A percentile compares a stretch with the other conserved stretches of the same genome.
Conservation (phyloP, 2,113 vertebrate species). For the Psophia crepitans region DNA sequence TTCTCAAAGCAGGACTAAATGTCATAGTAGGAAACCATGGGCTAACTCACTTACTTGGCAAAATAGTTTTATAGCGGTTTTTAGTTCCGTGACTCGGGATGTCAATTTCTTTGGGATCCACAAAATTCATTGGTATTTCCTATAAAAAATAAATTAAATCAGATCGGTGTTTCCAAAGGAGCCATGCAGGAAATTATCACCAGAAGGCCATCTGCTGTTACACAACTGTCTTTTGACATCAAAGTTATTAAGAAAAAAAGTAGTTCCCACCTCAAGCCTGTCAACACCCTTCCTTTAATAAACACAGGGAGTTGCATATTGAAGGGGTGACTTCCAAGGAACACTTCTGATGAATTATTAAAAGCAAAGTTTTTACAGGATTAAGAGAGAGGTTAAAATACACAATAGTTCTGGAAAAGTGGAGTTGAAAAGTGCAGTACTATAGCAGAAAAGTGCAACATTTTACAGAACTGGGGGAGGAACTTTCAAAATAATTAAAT, state of each 20-base stretch:
- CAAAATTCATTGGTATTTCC: slow-evolving; percentile 99
- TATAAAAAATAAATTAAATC: slow-evolving; percentile 72
- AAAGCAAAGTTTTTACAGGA: neutral
- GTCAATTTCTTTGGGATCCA: slow-evolving; percentile 93
- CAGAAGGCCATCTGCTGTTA: slow-evolving; percentile 56
- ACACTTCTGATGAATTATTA: slow-evolving; percentile 20
- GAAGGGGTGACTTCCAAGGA: slow-evolving; percentile 48
- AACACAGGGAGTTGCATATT: slow-evolving; percentile 30
- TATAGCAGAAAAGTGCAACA: neutral
- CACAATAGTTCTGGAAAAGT: neutral
- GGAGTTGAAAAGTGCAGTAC: neutral
- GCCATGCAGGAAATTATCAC: slow-evolving; percentile 64
- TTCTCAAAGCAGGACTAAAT: neutral
- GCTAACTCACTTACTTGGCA: slow-evolving; percentile 89
- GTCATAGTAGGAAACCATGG: neutral
- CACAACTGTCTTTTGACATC: slow-evolving; percentile 51
- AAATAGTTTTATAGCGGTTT: slow-evolving; percentile 96
- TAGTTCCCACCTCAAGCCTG: slow-evolving; percentile 46
- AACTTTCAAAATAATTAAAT: neutral
- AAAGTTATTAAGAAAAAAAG: slow-evolving; percentile 64
- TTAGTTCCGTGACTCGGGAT: slow-evolving; percentile 92
- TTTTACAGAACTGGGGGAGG: neutral
- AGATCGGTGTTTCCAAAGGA: slow-evolving; percentile 57
- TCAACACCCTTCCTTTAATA: slow-evolving; percentile 72
- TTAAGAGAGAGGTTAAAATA: neutral